Base-by-base conservation (phyloP, 2,113 vertebrate genomes). In the Hirundichthys speculiger region DNA sequence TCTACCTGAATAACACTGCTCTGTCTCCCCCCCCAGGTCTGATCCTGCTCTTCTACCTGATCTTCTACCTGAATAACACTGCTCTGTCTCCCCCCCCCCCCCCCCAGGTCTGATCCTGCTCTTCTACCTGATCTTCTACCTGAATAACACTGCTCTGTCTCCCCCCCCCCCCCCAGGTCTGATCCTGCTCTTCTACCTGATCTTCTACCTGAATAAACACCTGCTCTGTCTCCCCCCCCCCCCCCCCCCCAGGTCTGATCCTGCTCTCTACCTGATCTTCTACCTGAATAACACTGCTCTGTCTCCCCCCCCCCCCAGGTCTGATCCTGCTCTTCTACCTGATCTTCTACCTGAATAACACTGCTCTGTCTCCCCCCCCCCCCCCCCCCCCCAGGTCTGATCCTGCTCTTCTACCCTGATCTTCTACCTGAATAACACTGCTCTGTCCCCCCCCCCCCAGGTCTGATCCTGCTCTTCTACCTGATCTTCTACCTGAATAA, bases 111-210 rank as follows among this genome's bases (percentile, higher is more conserved):
- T 91, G 24, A 83, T 91, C 55, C 76, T 89, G 45, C 69, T 87
- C 52, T 91, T 91, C 70, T 91, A 91, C 58, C 72, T 89, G 74
- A 40, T 91, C 48, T 91, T 91, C 78, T 91, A 89, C n/a, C n/a
- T n/a, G n/a, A n/a, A n/a, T n/a, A n/a, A n/a, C n/a, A 59, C 72
- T 88, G 51, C 89, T 74, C 5, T 3, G 5, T 14, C 41, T n/a
- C 15, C 4, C 2, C 34, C 13, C 0, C 54, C 15, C 4, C 2
- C 34, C 13, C 0, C 54, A 91, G 88, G 89, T n/a, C 76, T 91
- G 24, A 83, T 91, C 55, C 76, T 89, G 45, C 69, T 87, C 52
- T 91, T 91, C 70, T 91, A 91, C 60, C 72, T 88, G 74, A 40
- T 91, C 48, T 91, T 91, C 78, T 91, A 91, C 62, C 72, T n/a